These are phyloP conservation scores for Atlantisia rogersi DNA, from an alignment of 2,113 vertebrate genomes.

Conservation along the genomic window DNA sequence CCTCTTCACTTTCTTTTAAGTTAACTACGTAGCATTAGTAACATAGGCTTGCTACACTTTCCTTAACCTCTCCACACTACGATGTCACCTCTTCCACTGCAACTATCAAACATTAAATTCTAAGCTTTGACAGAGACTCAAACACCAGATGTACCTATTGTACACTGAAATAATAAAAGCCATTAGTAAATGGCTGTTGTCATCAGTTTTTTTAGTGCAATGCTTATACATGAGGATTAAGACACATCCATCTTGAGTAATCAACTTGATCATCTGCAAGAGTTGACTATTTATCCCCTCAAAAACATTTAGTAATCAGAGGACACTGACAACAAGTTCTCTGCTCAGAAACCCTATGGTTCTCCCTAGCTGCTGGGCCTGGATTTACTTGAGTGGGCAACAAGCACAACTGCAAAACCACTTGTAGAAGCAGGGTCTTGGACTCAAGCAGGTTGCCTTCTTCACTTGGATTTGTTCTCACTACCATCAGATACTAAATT, in stretches of 20 bases:
- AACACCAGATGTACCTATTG: background rate
- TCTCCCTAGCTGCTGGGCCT: no score
- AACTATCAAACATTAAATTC: background rate
- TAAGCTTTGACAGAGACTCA: background rate
- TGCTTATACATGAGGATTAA: fast-evolving
- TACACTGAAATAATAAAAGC: background rate
- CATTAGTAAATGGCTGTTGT: background rate
- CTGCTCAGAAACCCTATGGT: no score
- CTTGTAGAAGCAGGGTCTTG: background rate
- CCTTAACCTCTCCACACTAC: background rate
- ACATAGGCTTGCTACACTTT: background rate
- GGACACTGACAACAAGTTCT: background rate
- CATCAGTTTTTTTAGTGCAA: background rate
- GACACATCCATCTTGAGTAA: background rate
- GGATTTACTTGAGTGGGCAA: background rate
- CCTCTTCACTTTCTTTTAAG: background rate
- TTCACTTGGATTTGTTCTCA: background rate
- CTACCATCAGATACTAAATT: background rate
- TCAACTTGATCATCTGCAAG: background rate
- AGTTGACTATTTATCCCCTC: background rate
- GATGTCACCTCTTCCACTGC: background rate
- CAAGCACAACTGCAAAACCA: background rate
- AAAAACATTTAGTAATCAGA: background rate
- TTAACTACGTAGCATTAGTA: background rate
- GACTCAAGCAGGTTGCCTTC: background rate